Base-by-base conservation (phyloP, 2,113 vertebrate genomes). In the Malurus elegans region DNA sequence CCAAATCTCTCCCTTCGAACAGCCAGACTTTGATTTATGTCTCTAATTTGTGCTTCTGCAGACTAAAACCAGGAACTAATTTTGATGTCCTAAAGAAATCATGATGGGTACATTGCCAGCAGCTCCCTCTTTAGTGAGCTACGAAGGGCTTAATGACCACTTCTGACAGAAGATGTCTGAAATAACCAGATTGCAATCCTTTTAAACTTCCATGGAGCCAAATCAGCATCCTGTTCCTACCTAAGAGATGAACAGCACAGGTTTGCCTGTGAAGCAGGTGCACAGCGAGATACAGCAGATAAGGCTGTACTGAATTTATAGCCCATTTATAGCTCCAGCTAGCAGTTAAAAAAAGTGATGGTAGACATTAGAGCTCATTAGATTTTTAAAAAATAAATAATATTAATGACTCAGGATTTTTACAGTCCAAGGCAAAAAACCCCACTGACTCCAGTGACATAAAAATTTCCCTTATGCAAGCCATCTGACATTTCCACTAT, bases 41-140 rank as follows among this genome's bases (percentile, higher is more conserved):
- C 34, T 85, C 25, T 36, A 9, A 17, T 28, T 31, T 14, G 32
- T 11, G 25, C 40, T 75, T 86, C 70, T 71, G 42, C 13, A 26
- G 36, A 47, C 26, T 47, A 38, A 94, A 85, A 26, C 5, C 20
- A 48, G 44, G 10, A 66, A 62, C 15, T 17, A 4, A 11, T 42
- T 91, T 48, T 54, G 57, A 29, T n/a, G 34, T 56, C 53, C 26
- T 67, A 50, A 53, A 74, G 23, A 54, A 81, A 47, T 50, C 44
- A 8, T 3, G 19, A 29, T 17, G 14, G 5, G 2, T 29, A 45
- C 29, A 0, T 2, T 38, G 26, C 56, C 25, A 66, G 60, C 8
- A 78, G n/a, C 25, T 62, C 18, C 42, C 8, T 45, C 34, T 64
- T 47, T 5, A n/a, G 13, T 14, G 50, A 76, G 19, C 51, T 44